Percentiles rank a stretch among this genome's conserved stretches.
Evolutionary conservation across 2,113 vertebrate species (phyloP).

Genomic region (Clarias batrachus): DNA sequence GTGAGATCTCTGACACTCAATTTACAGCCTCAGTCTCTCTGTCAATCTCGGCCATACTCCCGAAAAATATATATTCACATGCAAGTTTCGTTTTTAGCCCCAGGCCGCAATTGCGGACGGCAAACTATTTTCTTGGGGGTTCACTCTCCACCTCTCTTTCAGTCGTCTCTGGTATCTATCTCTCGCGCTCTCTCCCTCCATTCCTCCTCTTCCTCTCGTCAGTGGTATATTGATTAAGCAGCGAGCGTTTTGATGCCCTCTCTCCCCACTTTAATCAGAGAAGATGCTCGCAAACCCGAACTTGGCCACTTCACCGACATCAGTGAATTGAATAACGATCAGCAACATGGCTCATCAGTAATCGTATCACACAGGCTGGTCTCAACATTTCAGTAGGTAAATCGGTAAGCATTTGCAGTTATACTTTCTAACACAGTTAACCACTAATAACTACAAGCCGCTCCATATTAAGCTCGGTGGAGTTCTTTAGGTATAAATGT

Average conservation of each 20-base stretch:
- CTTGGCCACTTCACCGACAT: conserved; percentile 51
- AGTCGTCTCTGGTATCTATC: conserved; percentile 25
- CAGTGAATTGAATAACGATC: conserved; percentile 34
- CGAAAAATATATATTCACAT: conserved; percentile 61
- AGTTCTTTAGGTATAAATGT: neutral
- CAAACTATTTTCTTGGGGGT: conserved; percentile 54
- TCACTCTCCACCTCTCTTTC: conserved; percentile 16
- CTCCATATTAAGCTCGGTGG: neutral
- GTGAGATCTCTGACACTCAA: conserved; percentile 60
- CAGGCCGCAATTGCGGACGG: conserved; percentile 52
- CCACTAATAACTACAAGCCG: neutral
- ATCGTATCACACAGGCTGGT: neutral
- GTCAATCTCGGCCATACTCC: conserved; percentile 60
- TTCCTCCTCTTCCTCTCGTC: conserved; percentile 46
- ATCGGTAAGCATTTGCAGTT: neutral
- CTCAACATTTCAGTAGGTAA: neutral
- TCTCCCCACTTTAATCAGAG: conserved; percentile 59
- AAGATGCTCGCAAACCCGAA: conserved; percentile 45
- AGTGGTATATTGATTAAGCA: conserved; percentile 67
- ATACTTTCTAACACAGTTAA: neutral
- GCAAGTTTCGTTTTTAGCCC: conserved; percentile 54
- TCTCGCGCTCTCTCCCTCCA: conserved; percentile 57
- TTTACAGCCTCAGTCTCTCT: conserved; percentile 58
- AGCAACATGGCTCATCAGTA: conserved; percentile 18
- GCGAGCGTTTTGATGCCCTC: conserved; percentile 53